These are phyloP conservation scores for Coracias cyanogaster DNA, from an alignment of 2,797 vertebrate species.

Conservation along the genomic window DNA sequence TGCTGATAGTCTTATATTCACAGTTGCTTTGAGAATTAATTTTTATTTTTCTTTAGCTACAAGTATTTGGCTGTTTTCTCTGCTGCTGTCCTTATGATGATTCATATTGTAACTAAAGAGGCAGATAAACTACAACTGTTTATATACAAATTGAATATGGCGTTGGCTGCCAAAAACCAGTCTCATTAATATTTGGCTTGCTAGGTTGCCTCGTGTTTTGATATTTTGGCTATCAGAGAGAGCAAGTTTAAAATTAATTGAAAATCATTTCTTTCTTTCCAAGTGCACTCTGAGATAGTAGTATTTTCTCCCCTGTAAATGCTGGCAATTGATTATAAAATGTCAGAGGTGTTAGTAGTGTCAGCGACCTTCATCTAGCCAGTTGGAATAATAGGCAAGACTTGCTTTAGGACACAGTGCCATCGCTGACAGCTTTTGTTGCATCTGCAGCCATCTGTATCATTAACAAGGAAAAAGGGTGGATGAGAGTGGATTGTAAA, in stretches of 20 bases:
- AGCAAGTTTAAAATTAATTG: slow-evolving; percentile 28
- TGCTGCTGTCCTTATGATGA: slow-evolving; percentile 5
- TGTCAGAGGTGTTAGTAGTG: slow-evolving; percentile 40
- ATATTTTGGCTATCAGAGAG: slow-evolving; percentile 31
- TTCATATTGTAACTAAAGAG: slow-evolving; percentile 34
- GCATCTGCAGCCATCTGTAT: slow-evolving; percentile 29
- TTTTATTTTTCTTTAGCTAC: not conserved
- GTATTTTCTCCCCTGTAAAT: slow-evolving; percentile 11
- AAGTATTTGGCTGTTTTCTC: slow-evolving; percentile 19
- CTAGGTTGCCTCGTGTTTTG: slow-evolving; percentile 21
- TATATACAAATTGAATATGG: slow-evolving; percentile 53
- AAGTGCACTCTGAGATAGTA: not conserved
- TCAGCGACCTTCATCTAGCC: slow-evolving; percentile 36
- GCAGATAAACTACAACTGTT: slow-evolving; percentile 42
- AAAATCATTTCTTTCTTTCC: not conserved
- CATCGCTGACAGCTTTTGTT: slow-evolving; percentile 31
- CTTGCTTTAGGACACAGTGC: slow-evolving; percentile 31
- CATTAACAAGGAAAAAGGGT: not conserved
- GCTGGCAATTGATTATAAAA: slow-evolving; percentile 57
- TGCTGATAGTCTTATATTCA: not conserved
- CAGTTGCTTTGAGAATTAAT: not conserved
- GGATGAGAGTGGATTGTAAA: not conserved
- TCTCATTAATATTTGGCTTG: slow-evolving; percentile 26
- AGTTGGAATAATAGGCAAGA: slow-evolving; percentile 34
- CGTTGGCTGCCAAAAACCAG: slow-evolving; percentile 32